Conservation (phyloP, 1,140 invertebrate species). For the Pseudoatta argentina region DNA sequence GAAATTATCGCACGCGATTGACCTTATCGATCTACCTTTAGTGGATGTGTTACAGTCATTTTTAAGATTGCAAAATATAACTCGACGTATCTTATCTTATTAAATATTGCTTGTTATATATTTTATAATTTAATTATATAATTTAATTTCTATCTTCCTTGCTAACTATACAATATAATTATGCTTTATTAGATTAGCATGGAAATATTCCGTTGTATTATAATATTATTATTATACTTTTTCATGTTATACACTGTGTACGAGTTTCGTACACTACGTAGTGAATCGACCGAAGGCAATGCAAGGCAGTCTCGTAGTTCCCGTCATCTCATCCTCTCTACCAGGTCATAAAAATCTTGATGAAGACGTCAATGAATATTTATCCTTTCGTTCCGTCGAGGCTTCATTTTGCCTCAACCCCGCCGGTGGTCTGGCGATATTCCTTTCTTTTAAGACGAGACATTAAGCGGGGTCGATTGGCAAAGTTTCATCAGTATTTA, state of each 20-base stretch:
- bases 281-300: constrained; percentile 18
- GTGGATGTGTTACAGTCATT: not conserved
- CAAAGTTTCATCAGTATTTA: constrained; percentile 69
- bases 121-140: not conserved
- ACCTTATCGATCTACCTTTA: constrained; percentile 33
- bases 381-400: constrained; percentile 77
- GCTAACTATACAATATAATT: not conserved
- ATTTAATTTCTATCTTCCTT: not conserved
- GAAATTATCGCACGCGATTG: constrained; percentile 40
- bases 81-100: not conserved
- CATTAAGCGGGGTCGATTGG: constrained; percentile 73
- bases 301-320: constrained; percentile 25
- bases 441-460: constrained; percentile 77
- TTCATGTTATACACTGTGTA: not conserved
- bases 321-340: constrained; percentile 57
- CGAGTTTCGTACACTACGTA: not conserved
- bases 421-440: constrained; percentile 57
- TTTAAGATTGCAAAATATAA: constrained; percentile 39
- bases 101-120: not conserved
- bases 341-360: constrained; percentile 83
- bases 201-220: not conserved
- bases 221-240: constrained; percentile 34
- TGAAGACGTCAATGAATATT: constrained; percentile 86
- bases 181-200: not conserved
- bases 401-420: constrained; percentile 73